Conservation (phyloP, 2,113 vertebrate species). For the Zootoca vivipara region DNA sequence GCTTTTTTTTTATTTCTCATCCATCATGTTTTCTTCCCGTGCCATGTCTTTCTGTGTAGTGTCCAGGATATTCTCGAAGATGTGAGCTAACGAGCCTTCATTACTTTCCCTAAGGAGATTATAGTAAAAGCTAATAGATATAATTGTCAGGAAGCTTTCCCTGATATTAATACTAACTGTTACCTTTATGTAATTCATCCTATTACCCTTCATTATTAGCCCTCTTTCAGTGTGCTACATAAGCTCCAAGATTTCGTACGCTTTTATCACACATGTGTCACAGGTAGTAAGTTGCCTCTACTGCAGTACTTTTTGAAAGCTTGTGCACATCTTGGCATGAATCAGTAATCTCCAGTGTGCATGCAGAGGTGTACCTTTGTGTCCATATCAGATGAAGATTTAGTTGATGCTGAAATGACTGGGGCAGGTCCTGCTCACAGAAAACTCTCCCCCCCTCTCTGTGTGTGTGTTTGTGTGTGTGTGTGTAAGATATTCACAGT, state of each 20-base stretch:
- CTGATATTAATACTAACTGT: neutral
- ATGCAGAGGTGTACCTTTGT: no score
- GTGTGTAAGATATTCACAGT: neutral
- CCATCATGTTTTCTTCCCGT: neutral
- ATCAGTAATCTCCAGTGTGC: neutral
- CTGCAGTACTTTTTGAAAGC: neutral
- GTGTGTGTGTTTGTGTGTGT: no score
- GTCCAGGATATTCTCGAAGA: neutral
- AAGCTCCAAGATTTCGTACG: neutral
- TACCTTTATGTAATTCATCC: constrained; percentile 14
- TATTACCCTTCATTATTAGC: neutral
- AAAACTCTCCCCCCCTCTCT: neutral
- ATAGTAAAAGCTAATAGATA: neutral
- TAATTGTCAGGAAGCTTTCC: neutral
- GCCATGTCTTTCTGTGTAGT: neutral
- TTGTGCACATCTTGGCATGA: neutral
- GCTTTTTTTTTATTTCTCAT: neutral
- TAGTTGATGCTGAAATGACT: neutral
- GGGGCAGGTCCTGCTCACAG: neutral
- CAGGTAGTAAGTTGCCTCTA: neutral
- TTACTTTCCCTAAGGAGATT: neutral
- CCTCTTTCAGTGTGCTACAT: neutral
- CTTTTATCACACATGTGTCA: neutral
- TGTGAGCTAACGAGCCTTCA: neutral
- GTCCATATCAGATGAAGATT: neutral